phyloP scores from a whole-genome alignment of 2,113 vertebrate genomes.

The Bos javanicus region DNA sequence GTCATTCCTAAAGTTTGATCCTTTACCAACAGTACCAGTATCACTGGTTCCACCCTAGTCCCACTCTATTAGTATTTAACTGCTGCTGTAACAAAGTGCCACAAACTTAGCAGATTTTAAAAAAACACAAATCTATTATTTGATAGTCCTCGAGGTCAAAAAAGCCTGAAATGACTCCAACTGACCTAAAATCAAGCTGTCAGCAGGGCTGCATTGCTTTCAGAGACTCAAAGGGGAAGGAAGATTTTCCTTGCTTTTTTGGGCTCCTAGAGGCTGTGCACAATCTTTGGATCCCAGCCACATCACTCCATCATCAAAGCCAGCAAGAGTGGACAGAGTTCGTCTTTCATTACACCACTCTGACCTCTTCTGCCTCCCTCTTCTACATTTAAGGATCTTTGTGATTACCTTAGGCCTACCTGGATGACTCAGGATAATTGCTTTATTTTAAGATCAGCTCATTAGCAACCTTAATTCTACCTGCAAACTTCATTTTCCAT shows the following conservation, averaged over 20 bases:
- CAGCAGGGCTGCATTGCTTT: neutral
- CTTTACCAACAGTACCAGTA: neutral
- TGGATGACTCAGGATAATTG: neutral
- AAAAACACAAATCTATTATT: neutral
- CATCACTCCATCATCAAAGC: neutral
- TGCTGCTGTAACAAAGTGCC: neutral
- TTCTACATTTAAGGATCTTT: neutral
- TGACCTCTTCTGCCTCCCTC: neutral
- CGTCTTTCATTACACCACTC: neutral
- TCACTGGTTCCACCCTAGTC: neutral
- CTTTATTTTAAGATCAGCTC: neutral
- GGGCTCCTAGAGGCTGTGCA: neutral
- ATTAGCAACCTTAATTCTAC: neutral
- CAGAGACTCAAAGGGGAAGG: neutral
- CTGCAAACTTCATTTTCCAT: neutral
- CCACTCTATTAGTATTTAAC: neutral
- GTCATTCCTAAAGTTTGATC: neutral
- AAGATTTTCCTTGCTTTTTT: neutral
- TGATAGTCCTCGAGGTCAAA: neutral
- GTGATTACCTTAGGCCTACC: neutral
- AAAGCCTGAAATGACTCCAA: neutral
- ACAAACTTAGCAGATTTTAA: neutral
- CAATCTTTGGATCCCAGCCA: neutral
- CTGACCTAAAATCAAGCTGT: neutral
- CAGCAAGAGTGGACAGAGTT: neutral